Evolutionary conservation across 2,888 invertebrate species (phyloP), one percentile per base, ranked within the genome.

Genomic region (Sthenelais limicola): DNA sequence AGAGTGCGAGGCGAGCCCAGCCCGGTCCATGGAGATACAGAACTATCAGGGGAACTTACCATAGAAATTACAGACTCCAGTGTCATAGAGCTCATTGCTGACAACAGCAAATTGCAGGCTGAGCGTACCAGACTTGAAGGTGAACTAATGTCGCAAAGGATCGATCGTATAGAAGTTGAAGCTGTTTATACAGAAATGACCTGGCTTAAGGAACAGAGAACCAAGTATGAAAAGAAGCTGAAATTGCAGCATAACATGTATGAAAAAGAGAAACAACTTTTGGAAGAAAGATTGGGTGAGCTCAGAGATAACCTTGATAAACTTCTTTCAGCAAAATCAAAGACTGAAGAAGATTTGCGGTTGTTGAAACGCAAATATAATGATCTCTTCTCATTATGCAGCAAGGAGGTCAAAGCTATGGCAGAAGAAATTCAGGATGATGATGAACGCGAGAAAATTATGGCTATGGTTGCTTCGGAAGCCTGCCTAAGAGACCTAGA

Each of bases 81-180:
- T 35, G 35, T 62, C 7, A 35, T 62, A 38, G 62, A 62, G n/a
- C 33, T 70, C 28, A 56, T 70, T 24, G 70, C 26, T 9, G 70
- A 70, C 15, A 70, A 70, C n/a, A 70, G 54, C 21, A 70, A 47
- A 70, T 43, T 70, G 24, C 52, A 52, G 15, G 54, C 49, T 26
- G 26, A 52, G 43, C 52, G 38, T 28, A 51, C 28, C 9, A 54
- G 56, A 28, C 43, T 70, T 26, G 70, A 70, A 35, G 38, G 38
- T 33, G 70, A 70, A 43, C 24, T 70, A 1, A 52, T 51, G 43
- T 52, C 70, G 28, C 54, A 51, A 28, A 12, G 54, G 28, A 38
- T 70, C 18, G 70, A 70, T 47, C 32, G 70, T 32, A 30, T 38
- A 15, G 70, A 70, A 28, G 38, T 70, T 1, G 56, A 70, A 52